Evolutionary conservation across 2,797 vertebrate genomes (phyloP).

Genomic region (Pelochelys cantorii): DNA sequence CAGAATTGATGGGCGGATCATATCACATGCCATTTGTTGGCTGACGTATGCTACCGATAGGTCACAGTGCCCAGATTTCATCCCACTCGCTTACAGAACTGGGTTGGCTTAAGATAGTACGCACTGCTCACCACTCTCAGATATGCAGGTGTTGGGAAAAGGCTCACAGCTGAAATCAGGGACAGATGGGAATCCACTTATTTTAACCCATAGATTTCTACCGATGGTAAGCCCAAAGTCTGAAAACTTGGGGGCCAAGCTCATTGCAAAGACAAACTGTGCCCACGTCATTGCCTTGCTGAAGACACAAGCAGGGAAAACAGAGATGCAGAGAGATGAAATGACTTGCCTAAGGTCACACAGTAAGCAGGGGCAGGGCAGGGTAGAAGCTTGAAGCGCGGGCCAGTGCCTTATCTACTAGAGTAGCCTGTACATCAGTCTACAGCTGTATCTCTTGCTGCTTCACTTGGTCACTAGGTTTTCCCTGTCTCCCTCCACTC

Average conservation of each 20-base stretch:
- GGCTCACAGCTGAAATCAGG: rapidly evolving
- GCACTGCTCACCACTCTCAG: neutral
- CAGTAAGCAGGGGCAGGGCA: neutral
- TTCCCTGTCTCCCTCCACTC: neutral
- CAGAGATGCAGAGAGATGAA: neutral
- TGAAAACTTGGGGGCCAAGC: neutral
- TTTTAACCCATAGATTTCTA: neutral
- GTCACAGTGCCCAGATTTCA: conserved; percentile 47
- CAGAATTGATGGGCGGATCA: neutral
- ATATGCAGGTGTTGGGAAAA: rapidly evolving
- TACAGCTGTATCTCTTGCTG: neutral
- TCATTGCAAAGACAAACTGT: neutral
- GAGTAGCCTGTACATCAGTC: neutral
- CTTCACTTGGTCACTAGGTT: neutral
- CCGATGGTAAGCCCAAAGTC: neutral
- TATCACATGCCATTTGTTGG: conserved; percentile 25
- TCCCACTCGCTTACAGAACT: conserved; percentile 12
- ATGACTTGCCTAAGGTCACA: neutral
- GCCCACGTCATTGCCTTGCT: neutral
- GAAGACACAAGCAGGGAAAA: neutral
- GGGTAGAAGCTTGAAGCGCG: neutral
- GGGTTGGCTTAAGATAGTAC: neutral
- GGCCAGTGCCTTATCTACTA: no score
- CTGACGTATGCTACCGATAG: conserved; percentile 31
- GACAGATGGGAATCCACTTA: rapidly evolving